A percentile compares a stretch with the other conserved stretches of the same genome.
Evolutionary conservation across 2,797 vertebrate genomes (phyloP).

Genomic region (Micrastur ruficollis): DNA sequence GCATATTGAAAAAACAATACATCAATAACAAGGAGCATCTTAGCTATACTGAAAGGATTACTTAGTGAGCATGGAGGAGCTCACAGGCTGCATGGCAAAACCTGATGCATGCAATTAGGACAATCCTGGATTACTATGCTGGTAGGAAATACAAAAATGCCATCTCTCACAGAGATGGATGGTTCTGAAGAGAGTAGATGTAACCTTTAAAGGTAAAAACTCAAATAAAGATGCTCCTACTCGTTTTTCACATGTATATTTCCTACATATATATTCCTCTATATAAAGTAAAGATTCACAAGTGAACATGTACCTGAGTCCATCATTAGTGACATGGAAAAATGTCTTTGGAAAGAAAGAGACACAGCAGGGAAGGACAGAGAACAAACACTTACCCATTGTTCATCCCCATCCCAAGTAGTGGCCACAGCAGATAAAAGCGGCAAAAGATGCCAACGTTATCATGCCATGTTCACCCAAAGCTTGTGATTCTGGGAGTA

Average conservation of each 20-base stretch:
- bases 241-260: neutral
- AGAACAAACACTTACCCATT: neutral
- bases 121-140: neutral
- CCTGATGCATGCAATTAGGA: neutral
- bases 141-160: neutral
- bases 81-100: neutral
- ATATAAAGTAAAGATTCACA: neutral
- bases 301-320: fast-evolving
- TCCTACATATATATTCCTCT: neutral
- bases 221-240: neutral
- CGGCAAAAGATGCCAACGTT: neutral
- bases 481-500: neutral
- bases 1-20: neutral
- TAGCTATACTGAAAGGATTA: neutral
- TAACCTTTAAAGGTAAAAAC: neutral
- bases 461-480: neutral
- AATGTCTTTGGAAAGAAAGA: neutral
- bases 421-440: neutral
- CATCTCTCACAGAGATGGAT: neutral
- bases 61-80: neutral
- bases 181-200: neutral
- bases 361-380: neutral
- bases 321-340: neutral
- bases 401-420: neutral
- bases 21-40: neutral